Evolutionary conservation across 1,140 invertebrate species (phyloP).

Genomic region (Hycleus phaleratus): DNA sequence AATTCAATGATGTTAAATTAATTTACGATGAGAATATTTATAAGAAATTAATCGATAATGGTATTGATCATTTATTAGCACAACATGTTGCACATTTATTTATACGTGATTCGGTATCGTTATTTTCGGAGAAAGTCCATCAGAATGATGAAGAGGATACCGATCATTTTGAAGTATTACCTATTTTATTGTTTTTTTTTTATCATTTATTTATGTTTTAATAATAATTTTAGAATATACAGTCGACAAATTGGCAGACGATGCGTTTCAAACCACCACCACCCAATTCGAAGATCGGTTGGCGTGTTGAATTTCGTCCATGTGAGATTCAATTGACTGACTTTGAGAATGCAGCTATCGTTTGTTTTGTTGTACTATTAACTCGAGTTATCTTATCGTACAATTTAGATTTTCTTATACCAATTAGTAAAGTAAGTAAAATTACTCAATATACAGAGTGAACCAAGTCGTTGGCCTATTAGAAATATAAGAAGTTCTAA

Average conservation of each 20-base stretch:
- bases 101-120: constrained; percentile 91
- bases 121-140: constrained; percentile 93
- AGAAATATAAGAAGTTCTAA: too few species aligned
- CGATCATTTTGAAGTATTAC: constrained; percentile 92
- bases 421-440: constrained; percentile 81
- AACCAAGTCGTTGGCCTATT: too few species aligned
- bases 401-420: constrained; percentile 92
- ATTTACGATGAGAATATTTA: constrained; percentile 81
- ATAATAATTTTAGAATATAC: constrained; percentile 76
- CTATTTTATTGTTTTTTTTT: not conserved
- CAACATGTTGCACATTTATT: constrained; percentile 97
- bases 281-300: constrained; percentile 90
- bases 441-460: too few species aligned
- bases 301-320: constrained; percentile 98
- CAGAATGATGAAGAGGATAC: constrained; percentile 91
- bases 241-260: constrained; percentile 99
- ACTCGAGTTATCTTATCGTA: constrained; percentile 96
- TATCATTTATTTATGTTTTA: not conserved
- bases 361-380: constrained; percentile 95
- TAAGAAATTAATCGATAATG: constrained; percentile 71
- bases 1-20: constrained; percentile 88
- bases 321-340: constrained; percentile 98
- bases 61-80: constrained; percentile 84
- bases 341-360: constrained; percentile 99
- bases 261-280: constrained; percentile 99